These are phyloP conservation scores for Oxyura jamaicensis DNA, from an alignment of 2,113 vertebrate genomes.

Conservation along the genomic window DNA sequence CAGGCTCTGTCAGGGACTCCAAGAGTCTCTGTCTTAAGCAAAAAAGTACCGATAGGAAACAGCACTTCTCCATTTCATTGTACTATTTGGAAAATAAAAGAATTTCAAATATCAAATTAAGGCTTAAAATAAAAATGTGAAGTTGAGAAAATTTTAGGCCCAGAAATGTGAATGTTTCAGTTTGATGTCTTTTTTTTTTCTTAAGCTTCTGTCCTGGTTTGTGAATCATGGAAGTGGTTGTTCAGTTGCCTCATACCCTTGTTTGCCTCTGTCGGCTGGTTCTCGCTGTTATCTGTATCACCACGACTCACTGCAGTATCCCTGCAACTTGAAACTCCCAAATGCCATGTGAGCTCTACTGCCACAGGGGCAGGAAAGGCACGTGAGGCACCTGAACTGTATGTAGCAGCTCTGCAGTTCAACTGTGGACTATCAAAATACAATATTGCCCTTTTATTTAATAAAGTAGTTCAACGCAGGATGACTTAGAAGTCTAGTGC, in stretches of 20 bases:
- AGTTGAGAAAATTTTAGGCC: not conserved
- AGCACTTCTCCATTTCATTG: not conserved
- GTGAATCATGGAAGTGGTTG: not conserved
- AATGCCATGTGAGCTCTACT: too few relatives aligned
- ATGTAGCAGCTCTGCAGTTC: not conserved
- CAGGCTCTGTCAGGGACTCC: not conserved
- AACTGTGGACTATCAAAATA: not conserved
- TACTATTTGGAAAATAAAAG: not conserved
- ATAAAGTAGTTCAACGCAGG: too few relatives aligned
- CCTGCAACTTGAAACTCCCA: too few relatives aligned
- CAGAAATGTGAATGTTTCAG: not conserved
- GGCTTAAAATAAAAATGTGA: not conserved
- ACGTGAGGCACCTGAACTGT: not conserved
- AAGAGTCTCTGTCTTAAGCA: not conserved
- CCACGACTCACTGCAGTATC: not conserved
- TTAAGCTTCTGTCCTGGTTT: not conserved
- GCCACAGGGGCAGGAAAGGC: not conserved
- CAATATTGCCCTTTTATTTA: too few relatives aligned
- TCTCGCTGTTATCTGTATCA: not conserved
- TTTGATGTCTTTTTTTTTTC: not conserved
- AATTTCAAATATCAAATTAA: not conserved
- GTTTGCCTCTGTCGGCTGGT: not conserved
- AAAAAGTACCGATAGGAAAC: not conserved
- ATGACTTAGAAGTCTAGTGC: not conserved
- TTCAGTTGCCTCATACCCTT: not conserved